A percentile compares a stretch with the other conserved stretches of the same genome.
phyloP scores from a whole-genome alignment of 2,797 vertebrate genomes.

The Sebastolobus altivelis region DNA sequence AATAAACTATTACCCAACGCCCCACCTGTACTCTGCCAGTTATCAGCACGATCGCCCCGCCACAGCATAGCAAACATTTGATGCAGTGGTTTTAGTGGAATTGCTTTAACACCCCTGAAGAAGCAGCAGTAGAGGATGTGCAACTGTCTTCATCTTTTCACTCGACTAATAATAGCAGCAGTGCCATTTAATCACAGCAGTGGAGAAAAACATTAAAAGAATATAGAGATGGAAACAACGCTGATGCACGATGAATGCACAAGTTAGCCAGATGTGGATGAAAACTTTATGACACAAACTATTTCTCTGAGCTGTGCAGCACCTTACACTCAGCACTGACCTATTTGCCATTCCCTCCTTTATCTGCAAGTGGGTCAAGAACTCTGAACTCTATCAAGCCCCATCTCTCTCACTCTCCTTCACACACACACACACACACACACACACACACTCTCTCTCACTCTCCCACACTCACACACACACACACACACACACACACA shows the following conservation, averaged over 20 bases:
- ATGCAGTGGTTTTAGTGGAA: constrained; percentile 41
- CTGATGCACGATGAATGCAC: constrained; percentile 15
- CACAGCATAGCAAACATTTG: constrained; percentile 37
- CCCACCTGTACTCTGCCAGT: constrained; percentile 50
- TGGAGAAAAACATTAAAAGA: constrained; percentile 29
- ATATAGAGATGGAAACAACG: constrained; percentile 20
- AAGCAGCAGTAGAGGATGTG: constrained; percentile 52
- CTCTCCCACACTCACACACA: constrained; percentile 33
- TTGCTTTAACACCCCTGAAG: constrained; percentile 37
- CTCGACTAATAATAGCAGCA: constrained; percentile 49
- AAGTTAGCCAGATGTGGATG: constrained; percentile 20
- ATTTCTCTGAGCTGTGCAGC: constrained; percentile 45
- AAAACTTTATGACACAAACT: constrained; percentile 44
- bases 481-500: neutral
- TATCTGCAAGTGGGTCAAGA: constrained; percentile 86
- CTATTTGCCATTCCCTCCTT: constrained; percentile 76
- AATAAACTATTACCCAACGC: constrained; percentile 44
- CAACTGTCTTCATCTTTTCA: constrained; percentile 53
- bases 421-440: constrained; percentile 33
- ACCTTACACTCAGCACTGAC: constrained; percentile 74
- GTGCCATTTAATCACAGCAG: constrained; percentile 49
- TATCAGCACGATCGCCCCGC: constrained; percentile 15
- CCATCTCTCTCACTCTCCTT: constrained; percentile 66
- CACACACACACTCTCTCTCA: constrained; percentile 46
- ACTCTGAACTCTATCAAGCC: constrained; percentile 82